Conservation (phyloP, 2,888 invertebrate genomes). For the Spisula subtruncata region DNA sequence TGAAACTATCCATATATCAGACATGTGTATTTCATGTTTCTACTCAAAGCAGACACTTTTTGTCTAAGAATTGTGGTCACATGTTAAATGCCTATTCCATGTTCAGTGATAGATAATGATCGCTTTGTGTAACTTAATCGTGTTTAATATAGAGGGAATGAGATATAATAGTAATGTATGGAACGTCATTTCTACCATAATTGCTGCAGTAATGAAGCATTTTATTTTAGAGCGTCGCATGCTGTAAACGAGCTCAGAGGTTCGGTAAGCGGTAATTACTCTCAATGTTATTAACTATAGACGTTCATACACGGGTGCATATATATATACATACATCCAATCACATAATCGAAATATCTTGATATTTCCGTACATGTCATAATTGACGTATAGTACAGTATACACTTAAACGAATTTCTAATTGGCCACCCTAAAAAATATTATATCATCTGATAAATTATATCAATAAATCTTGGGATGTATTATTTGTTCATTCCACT, state of each 20-base stretch:
- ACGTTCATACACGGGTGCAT: neutral
- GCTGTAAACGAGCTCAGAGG: neutral
- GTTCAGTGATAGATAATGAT: slow-evolving; percentile 2
- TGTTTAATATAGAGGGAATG: neutral
- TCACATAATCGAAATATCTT: neutral
- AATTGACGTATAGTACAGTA: too few relatives aligned
- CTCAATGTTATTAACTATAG: neutral
- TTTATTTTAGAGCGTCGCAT: neutral
- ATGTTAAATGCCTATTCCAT: neutral
- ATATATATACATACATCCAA: too few relatives aligned
- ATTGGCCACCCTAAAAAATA: too few relatives aligned
- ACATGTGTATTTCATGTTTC: neutral
- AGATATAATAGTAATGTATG: slow-evolving; percentile 18
- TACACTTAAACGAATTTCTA: too few relatives aligned
- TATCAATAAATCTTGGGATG: too few relatives aligned
- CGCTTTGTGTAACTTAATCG: neutral
- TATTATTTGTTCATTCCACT: too few relatives aligned
- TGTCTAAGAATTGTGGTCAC: neutral
- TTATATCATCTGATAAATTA: too few relatives aligned
- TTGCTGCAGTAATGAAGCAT: neutral
- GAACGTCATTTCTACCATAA: neutral
- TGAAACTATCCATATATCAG: neutral
- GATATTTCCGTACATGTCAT: neutral
- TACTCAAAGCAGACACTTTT: neutral
- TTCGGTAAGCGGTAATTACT: neutral